These are phyloP conservation scores for Oligia latruncula DNA, from an alignment of 2,888 invertebrate species.

Conservation along the genomic window DNA sequence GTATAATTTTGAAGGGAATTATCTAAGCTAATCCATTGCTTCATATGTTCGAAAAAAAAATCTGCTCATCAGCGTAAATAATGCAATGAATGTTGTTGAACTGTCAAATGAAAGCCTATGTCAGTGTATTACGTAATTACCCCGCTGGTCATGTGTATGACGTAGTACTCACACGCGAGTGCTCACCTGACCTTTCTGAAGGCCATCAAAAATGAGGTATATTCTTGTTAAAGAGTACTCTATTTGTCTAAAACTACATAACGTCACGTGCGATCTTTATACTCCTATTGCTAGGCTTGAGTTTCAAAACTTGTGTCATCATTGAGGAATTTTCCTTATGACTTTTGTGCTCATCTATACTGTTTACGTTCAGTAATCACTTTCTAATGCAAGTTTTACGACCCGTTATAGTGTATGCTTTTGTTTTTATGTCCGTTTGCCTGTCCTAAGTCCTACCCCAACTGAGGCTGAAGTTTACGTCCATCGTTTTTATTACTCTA, in stretches of 20 bases:
- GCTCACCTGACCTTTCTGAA: too few relatives aligned
- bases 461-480: slow-evolving; percentile 50
- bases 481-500: slow-evolving; percentile 56
- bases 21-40: too few relatives aligned
- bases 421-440: slow-evolving; percentile 59
- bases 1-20: too few relatives aligned
- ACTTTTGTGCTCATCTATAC: slow-evolving; percentile 50
- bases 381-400: slow-evolving; percentile 65
- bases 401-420: slow-evolving; percentile 50
- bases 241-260: not conserved
- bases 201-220: too few relatives aligned
- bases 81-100: too few relatives aligned
- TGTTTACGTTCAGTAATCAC: slow-evolving; percentile 58
- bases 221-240: too few relatives aligned
- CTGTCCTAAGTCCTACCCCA: slow-evolving; percentile 43
- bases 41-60: too few relatives aligned
- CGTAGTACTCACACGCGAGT: too few relatives aligned
- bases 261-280: not conserved
- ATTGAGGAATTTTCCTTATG: not conserved
- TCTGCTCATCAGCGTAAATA: too few relatives aligned
- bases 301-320: not conserved
- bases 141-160: too few relatives aligned
- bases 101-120: too few relatives aligned
- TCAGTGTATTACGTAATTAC: too few relatives aligned
- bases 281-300: not conserved